Conservation (phyloP, 2,797 vertebrate genomes). For the Enteromius paludinosus region DNA sequence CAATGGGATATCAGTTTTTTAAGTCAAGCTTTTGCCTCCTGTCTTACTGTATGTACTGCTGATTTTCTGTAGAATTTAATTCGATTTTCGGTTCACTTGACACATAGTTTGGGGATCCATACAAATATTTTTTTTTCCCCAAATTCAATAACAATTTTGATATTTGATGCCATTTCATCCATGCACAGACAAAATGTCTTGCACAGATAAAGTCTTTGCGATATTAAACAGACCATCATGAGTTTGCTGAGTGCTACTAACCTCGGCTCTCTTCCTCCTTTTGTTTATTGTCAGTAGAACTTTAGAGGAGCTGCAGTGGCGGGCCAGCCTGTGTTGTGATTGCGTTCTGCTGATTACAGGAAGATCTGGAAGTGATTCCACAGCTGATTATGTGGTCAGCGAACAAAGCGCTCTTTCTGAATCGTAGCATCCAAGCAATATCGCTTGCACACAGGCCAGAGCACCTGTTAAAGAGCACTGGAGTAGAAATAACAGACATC, state of each 20-base stretch:
- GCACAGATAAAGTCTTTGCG: constrained; percentile 18
- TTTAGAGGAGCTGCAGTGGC: constrained; percentile 13
- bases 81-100: not conserved
- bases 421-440: constrained; percentile 26
- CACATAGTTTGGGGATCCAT: constrained; percentile 5
- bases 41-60: not conserved
- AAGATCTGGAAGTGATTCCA: constrained; percentile 61
- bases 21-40: not conserved
- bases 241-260: constrained; percentile 1
- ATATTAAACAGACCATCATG: constrained; percentile 20
- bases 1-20: not conserved
- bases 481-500: constrained; percentile 42
- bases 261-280: constrained; percentile 10
- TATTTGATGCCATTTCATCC: not conserved
- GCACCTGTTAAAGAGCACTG: constrained; percentile 43
- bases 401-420: constrained; percentile 46
- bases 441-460: constrained; percentile 28
- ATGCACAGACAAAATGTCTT: not conserved
- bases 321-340: constrained; percentile 48
- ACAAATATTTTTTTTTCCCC: not conserved
- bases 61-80: not conserved
- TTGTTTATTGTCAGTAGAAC: constrained; percentile 35
- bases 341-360: constrained; percentile 43
- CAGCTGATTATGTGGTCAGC: constrained; percentile 58
- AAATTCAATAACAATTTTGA: not conserved